Evolutionary conservation across 2,113 vertebrate species (phyloP).

Genomic region (Apteryx owenii): DNA sequence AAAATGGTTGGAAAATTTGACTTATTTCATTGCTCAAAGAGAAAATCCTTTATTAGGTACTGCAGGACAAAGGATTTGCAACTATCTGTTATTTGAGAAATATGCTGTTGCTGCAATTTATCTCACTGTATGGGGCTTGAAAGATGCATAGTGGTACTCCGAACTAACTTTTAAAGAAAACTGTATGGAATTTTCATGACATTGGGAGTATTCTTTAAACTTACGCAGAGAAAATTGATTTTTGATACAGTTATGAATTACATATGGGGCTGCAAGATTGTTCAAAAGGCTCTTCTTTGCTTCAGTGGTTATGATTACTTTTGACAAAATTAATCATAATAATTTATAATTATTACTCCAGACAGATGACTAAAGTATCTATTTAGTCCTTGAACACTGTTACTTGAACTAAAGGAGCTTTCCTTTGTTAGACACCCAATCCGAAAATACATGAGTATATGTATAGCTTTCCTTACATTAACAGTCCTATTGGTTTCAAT

Average conservation of each 20-base stretch:
- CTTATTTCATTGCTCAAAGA: constrained; percentile 50
- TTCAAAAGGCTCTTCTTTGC: constrained; percentile 49
- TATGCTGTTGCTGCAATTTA: constrained; percentile 70
- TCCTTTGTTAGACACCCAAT: background rate
- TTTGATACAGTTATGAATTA: constrained; percentile 68
- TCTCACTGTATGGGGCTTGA: constrained; percentile 72
- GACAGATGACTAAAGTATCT: constrained; percentile 38
- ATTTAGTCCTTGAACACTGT: background rate
- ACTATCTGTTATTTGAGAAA: constrained; percentile 69
- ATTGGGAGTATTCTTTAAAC: constrained; percentile 62
- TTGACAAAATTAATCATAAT: constrained; percentile 22
- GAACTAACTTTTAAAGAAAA: constrained; percentile 75
- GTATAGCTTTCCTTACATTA: background rate
- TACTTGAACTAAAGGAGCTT: background rate
- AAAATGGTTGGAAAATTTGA: constrained; percentile 44
- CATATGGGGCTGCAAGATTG: constrained; percentile 36
- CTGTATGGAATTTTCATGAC: constrained; percentile 71
- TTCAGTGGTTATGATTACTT: constrained; percentile 52
- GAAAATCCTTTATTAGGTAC: constrained; percentile 66
- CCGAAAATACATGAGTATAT: background rate
- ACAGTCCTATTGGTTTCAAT: background rate
- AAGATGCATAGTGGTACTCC: constrained; percentile 65
- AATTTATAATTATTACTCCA: constrained; percentile 52
- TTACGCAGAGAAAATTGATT: constrained; percentile 60
- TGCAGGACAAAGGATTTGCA: constrained; percentile 69